Conservation (phyloP, 2,888 invertebrate species). For the Elaeidobius kamerunicus region DNA sequence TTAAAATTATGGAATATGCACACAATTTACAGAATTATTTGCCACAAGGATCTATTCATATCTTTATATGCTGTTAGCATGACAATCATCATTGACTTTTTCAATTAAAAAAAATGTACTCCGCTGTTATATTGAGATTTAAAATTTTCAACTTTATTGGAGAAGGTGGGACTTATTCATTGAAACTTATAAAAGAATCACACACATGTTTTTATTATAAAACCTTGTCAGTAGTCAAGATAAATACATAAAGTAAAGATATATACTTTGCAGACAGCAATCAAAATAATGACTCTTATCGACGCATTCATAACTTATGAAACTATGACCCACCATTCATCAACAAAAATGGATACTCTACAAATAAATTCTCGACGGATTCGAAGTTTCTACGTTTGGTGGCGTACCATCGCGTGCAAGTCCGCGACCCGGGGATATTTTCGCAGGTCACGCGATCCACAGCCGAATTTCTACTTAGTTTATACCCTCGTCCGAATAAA, state of each 20-base stretch:
- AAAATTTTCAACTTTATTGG: no score
- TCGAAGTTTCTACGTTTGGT: slow-evolving; percentile 24
- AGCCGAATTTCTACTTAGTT: slow-evolving; percentile 31
- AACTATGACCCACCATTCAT: slow-evolving; percentile 5
- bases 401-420: slow-evolving; percentile 33
- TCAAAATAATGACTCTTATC: no score
- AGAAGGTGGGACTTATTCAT: no score
- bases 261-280: no score
- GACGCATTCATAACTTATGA: slow-evolving; percentile 6
- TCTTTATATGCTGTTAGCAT: no score
- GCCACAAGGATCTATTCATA: no score
- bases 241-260: no score
- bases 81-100: not conserved
- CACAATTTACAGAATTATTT: no score
- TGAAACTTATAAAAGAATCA: no score
- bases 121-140: not conserved
- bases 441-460: slow-evolving; percentile 32
- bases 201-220: no score
- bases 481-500: slow-evolving; percentile 29
- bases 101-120: not conserved
- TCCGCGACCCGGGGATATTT: slow-evolving; percentile 27
- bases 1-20: no score
- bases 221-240: no score
- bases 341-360: slow-evolving; percentile 12
- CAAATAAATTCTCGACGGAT: slow-evolving; percentile 20